Percentiles rank a stretch among this genome's conserved stretches.
These are phyloP conservation scores for Malacoraja senta DNA, from an alignment of 2,797 vertebrate genomes.

Conservation along the genomic window DNA sequence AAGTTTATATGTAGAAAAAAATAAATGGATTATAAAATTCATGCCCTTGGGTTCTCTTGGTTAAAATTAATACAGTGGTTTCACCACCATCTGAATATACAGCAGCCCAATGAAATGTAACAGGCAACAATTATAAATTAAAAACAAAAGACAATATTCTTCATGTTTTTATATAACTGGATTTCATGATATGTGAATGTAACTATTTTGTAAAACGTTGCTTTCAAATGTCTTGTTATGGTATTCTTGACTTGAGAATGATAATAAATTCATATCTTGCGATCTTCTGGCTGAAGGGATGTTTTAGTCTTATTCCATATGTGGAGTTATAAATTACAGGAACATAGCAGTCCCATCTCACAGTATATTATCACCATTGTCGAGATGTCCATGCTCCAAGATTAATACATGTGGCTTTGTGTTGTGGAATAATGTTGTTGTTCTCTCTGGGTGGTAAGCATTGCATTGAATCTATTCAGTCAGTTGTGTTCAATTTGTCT, in stretches of 20 bases:
- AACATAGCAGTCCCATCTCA: not conserved
- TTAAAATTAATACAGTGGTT: not conserved
- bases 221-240: not conserved
- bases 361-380: not conserved
- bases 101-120: not conserved
- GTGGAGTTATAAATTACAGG: not conserved
- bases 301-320: not conserved
- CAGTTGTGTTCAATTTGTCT: not conserved
- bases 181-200: not conserved
- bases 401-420: not conserved
- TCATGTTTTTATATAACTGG: not conserved
- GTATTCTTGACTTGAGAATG: not conserved
- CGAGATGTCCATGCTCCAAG: not conserved
- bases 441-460: no score
- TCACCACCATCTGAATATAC: not conserved
- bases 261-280: not conserved
- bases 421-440: not conserved
- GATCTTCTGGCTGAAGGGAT: not conserved
- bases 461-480: not conserved
- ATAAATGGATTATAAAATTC: not conserved
- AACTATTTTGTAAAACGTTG: not conserved
- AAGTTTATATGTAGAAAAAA: not conserved
- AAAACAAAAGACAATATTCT: not conserved
- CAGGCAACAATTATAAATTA: not conserved
- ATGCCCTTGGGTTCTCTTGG: not conserved